Evolutionary conservation across 2,113 vertebrate genomes (phyloP).

Genomic region (Cinclus cinclus): DNA sequence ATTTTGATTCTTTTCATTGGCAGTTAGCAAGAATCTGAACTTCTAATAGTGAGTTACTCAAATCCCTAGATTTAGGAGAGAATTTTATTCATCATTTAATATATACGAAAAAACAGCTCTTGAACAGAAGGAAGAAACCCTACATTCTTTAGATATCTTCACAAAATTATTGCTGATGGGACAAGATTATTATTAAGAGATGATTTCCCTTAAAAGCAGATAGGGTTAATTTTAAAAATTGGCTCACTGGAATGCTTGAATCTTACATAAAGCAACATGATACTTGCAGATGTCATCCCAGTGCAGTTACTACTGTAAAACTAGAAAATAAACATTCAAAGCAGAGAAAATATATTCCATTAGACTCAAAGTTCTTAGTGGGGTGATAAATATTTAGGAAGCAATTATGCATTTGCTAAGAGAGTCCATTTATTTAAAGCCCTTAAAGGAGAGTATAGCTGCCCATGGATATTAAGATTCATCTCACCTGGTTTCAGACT

Average conservation of each 20-base stretch:
- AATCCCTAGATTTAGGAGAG: not conserved
- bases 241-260: not conserved
- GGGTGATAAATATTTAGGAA: conserved; percentile 19
- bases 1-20: conserved; percentile 8
- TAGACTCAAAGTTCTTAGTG: not conserved
- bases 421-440: not conserved
- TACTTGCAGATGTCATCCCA: not conserved
- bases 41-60: not conserved
- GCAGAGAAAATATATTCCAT: not conserved
- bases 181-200: not conserved
- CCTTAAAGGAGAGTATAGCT: not conserved
- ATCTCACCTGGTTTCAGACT: conserved; percentile 11
- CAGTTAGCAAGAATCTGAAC: not conserved
- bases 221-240: not conserved
- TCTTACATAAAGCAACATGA: not conserved
- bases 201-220: not conserved
- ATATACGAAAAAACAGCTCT: not conserved
- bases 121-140: not conserved
- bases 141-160: not conserved
- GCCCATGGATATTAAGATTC: not conserved
- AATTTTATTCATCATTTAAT: conserved; percentile 5
- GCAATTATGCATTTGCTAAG: not conserved
- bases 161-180: not conserved
- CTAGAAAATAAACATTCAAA: not conserved
- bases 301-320: not conserved